Conservation (phyloP, 2,797 vertebrate genomes). For the Gadopsis bispinosus region DNA sequence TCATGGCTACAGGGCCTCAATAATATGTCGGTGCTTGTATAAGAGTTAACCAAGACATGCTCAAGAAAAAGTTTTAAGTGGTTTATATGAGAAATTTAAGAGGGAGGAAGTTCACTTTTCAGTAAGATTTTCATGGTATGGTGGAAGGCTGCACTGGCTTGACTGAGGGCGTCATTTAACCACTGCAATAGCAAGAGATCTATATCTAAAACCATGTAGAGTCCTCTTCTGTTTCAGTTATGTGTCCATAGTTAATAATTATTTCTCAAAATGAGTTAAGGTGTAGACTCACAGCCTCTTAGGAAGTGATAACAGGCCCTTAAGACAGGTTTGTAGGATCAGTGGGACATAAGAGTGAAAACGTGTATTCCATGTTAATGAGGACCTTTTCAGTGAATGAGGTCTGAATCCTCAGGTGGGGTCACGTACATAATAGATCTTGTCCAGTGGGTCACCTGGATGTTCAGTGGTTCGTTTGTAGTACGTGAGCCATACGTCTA, state of each 20-base stretch:
- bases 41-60: background rate
- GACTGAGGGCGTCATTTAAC: background rate
- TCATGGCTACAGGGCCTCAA: background rate
- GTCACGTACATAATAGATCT: background rate
- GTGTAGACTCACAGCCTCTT: background rate
- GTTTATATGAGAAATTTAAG: background rate
- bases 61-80: background rate
- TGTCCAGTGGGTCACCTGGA: background rate
- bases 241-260: background rate
- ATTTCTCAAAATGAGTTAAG: background rate
- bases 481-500: background rate
- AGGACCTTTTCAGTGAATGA: conserved; percentile 24
- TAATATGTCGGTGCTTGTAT: background rate
- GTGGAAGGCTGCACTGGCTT: background rate
- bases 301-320: background rate
- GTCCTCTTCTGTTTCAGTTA: background rate
- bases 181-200: background rate
- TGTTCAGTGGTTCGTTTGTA: background rate
- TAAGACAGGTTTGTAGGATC: background rate
- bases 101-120: background rate
- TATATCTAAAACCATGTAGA: background rate
- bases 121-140: background rate
- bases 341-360: background rate
- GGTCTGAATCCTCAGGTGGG: background rate
- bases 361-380: conserved; percentile 29